Conservation (phyloP, 1,140 invertebrate species). For the Archivesica marissinica region DNA sequence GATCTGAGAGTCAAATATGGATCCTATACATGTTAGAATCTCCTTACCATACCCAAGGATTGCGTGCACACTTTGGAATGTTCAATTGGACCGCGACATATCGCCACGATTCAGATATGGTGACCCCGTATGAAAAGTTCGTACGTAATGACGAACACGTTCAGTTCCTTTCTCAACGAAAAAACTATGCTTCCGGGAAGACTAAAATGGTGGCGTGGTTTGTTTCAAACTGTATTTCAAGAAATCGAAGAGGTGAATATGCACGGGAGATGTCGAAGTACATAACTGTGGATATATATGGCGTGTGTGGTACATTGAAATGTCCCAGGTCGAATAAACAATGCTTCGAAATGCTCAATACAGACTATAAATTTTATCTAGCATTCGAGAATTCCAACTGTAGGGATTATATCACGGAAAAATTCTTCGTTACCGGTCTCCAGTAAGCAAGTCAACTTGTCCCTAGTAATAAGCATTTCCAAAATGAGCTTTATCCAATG, state of each 20-base stretch:
- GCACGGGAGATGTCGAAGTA: conserved; percentile 85
- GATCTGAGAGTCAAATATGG: conserved; percentile 69
- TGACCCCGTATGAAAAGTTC: conserved; percentile 97
- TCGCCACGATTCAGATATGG: conserved; percentile 95
- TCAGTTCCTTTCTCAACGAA: conserved; percentile 67
- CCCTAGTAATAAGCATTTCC: too few relatives aligned
- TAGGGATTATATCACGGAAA: conserved; percentile 85
- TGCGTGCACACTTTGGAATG: conserved; percentile 87
- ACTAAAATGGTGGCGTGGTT: conserved; percentile 84
- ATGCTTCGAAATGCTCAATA: conserved; percentile 95
- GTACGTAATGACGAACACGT: conserved; percentile 60
- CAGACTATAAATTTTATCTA: conserved; percentile 98
- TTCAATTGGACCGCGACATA: conserved; percentile 96
- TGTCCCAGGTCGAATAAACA: conserved; percentile 87
- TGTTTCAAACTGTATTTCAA: conserved; percentile 86
- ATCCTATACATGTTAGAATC: conserved; percentile 91
- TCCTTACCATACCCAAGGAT: conserved; percentile 87
- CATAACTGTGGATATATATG: conserved; percentile 89
- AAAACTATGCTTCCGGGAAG: conserved; percentile 81
- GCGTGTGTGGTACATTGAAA: conserved; percentile 85
- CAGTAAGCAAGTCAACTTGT: conserved; percentile 87
- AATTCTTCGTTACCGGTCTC: conserved; percentile 85
- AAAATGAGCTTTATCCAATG: too few relatives aligned
- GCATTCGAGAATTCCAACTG: conserved; percentile 89
- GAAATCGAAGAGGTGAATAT: conserved; percentile 86